A percentile compares a stretch with the other conserved stretches of the same genome.
These are phyloP conservation scores for Polypterus senegalus DNA, from an alignment of 2,113 vertebrate species.

Conservation along the genomic window DNA sequence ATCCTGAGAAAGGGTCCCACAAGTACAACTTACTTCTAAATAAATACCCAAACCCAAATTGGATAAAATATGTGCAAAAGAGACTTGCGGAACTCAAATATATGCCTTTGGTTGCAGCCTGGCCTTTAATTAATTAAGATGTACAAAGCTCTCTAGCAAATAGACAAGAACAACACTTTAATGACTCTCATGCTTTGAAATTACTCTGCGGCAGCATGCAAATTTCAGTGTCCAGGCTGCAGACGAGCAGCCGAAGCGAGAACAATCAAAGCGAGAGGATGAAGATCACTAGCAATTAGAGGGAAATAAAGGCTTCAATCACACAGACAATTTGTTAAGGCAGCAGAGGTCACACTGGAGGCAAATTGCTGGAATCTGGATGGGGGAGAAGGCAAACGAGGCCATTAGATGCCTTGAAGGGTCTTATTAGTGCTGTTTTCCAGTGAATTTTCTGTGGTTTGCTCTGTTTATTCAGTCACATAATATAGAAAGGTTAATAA, in stretches of 20 bases:
- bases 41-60: no score
- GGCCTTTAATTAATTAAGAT: no score
- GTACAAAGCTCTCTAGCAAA: neutral
- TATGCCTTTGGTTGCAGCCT: no score
- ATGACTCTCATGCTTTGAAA: neutral
- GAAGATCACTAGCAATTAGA: neutral
- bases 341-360: neutral
- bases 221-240: neutral
- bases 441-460: no score
- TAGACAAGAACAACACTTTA: neutral
- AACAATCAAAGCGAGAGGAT: neutral
- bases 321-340: neutral
- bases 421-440: no score
- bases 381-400: neutral
- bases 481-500: constrained; percentile 5
- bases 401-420: no score
- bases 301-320: neutral
- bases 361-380: neutral
- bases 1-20: no score
- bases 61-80: no score
- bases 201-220: neutral
- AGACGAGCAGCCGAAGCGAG: neutral
- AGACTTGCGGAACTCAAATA: no score
- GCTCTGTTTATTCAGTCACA: no score
- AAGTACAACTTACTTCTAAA: no score